Conservation (phyloP, 2,113 vertebrate genomes). For the Dissostichus mawsoni region DNA sequence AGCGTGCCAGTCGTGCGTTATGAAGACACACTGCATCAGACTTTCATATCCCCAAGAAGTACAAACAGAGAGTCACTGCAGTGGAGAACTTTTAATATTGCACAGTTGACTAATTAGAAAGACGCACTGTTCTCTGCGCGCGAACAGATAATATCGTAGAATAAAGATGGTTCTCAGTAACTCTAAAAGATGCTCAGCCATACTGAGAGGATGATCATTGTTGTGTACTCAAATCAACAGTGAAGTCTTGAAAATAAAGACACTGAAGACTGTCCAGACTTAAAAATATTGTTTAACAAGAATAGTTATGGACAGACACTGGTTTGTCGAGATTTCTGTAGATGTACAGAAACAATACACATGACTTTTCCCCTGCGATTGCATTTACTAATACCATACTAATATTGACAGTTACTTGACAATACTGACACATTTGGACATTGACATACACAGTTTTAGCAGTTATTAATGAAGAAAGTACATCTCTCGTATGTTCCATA, state of each 20-base stretch:
- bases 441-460: background rate
- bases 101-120: conserved; percentile 49
- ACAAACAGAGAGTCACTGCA: conserved; percentile 49
- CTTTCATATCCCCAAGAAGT: conserved; percentile 44
- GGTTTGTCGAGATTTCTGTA: background rate
- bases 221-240: background rate
- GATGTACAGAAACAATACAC: background rate
- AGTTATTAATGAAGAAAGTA: background rate
- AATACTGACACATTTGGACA: background rate
- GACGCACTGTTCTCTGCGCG: conserved; percentile 18
- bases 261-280: background rate
- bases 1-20: conserved; percentile 76
- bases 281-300: background rate
- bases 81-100: conserved; percentile 34
- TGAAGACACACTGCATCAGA: conserved; percentile 61
- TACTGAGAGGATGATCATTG: conserved; percentile 9
- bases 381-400: background rate
- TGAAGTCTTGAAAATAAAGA: background rate
- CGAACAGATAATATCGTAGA: conserved; percentile 13
- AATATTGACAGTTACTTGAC: background rate
- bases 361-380: background rate
- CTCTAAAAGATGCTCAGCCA: conserved; percentile 27
- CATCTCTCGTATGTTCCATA: background rate
- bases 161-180: background rate
- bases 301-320: too few relatives aligned